phyloP scores from a whole-genome alignment of 2,113 vertebrate species.

The Tragulus kanchil region DNA sequence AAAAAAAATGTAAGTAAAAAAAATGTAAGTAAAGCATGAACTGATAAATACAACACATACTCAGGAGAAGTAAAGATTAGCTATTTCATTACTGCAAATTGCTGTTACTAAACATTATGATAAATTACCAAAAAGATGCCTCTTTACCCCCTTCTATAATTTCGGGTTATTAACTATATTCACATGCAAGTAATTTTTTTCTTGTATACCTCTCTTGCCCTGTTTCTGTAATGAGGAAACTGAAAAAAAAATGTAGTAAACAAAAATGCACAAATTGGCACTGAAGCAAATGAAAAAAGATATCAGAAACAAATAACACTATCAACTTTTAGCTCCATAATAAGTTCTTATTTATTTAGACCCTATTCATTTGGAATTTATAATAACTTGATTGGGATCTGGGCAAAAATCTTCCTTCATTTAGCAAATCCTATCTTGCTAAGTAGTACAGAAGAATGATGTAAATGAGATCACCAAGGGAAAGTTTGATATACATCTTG shows the following conservation, averaged over 20 bases:
- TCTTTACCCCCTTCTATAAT: constrained; percentile 61
- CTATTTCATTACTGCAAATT: constrained; percentile 76
- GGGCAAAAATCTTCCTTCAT: constrained; percentile 78
- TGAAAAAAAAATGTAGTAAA: neutral
- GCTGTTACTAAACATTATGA: constrained; percentile 75
- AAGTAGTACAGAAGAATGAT: constrained; percentile 65
- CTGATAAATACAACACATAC: constrained; percentile 34
- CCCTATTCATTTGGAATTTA: constrained; percentile 83
- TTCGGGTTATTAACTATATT: constrained; percentile 78
- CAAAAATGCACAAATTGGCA: constrained; percentile 60
- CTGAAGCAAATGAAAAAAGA: constrained; percentile 78
- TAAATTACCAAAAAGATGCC: constrained; percentile 70
- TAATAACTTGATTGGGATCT: constrained; percentile 79
- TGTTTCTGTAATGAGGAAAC: constrained; percentile 72
- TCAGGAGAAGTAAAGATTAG: constrained; percentile 75
- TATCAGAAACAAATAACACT: constrained; percentile 81
- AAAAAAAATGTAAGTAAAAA: constrained; percentile 37
- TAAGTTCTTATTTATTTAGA: constrained; percentile 82
- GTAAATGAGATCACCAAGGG: constrained; percentile 71
- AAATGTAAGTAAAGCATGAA: constrained; percentile 76
- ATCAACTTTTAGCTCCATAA: constrained; percentile 75
- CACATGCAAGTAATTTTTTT: constrained; percentile 56
- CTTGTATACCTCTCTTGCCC: constrained; percentile 8
- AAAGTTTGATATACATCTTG: constrained; percentile 75
- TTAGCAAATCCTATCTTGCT: constrained; percentile 71